Evolutionary conservation across 1,140 invertebrate genomes (phyloP).

Genomic region (Diploscapter pachys): DNA sequence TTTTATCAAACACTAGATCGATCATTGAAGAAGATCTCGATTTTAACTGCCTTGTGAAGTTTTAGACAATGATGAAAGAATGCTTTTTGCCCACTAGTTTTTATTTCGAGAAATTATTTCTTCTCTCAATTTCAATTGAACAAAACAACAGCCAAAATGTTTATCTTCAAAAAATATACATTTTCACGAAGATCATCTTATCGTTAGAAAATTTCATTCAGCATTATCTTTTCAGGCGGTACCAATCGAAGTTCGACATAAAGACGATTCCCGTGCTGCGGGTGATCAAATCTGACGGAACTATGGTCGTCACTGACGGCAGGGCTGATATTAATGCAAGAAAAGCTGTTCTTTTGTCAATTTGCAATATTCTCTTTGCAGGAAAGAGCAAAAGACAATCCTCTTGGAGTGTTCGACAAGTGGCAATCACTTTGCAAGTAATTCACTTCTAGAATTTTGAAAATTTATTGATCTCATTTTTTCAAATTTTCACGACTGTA

Average conservation of each 20-base stretch:
- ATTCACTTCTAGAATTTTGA: not conserved
- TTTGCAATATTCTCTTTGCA: not conserved
- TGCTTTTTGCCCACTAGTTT: not conserved
- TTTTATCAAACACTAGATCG: not conserved
- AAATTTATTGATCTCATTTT: not conserved
- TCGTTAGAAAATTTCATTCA: not conserved
- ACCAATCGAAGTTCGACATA: slow-evolving; percentile 47
- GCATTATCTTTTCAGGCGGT: slow-evolving; percentile 37
- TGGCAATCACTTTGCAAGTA: slow-evolving; percentile 19
- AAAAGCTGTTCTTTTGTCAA: slow-evolving; percentile 9
- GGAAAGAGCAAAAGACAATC: slow-evolving; percentile 18
- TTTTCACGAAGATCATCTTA: not conserved
- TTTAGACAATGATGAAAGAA: not conserved
- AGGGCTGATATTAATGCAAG: slow-evolving; percentile 45
- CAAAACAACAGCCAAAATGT: not conserved
- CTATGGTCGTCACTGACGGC: slow-evolving; percentile 51
- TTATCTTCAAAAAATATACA: not conserved
- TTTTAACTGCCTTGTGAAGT: not conserved
- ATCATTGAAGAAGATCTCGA: slow-evolving; percentile 1
- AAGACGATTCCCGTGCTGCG: slow-evolving; percentile 53
- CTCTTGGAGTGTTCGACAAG: slow-evolving; percentile 5
- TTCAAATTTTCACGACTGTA: not conserved
- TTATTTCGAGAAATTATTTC: not conserved
- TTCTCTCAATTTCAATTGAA: not conserved
- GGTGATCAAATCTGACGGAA: slow-evolving; percentile 55